Conservation (phyloP, 2,797 vertebrate species). For the Typhlichthys subterraneus region DNA sequence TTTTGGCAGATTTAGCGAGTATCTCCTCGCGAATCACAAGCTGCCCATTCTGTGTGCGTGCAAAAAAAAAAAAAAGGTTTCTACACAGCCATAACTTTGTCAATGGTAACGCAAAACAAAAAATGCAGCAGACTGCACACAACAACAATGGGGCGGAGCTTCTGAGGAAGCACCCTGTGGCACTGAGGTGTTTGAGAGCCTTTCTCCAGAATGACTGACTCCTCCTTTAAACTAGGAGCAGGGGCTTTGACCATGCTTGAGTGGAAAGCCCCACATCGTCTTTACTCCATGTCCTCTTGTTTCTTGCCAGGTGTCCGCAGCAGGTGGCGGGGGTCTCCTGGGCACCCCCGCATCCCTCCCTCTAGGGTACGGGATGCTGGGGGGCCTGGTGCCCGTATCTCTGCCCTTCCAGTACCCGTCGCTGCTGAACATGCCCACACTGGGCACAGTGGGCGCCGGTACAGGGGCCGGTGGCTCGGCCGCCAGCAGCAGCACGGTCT, state of each 20-base stretch:
- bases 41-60: neutral
- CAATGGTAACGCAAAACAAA: too few relatives aligned
- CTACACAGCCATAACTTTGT: too few relatives aligned
- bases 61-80: neutral
- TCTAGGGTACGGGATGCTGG: constrained; percentile 92
- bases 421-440: constrained; percentile 83
- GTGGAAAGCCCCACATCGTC: too few relatives aligned
- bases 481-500: constrained; percentile 88
- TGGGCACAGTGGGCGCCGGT: constrained; percentile 67
- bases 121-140: too few relatives aligned
- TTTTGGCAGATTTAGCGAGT: too few relatives aligned
- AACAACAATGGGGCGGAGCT: too few relatives aligned
- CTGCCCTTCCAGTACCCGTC: constrained; percentile 95
- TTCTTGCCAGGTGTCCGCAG: constrained; percentile 77
- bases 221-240: too few relatives aligned
- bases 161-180: too few relatives aligned
- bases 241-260: too few relatives aligned
- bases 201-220: too few relatives aligned
- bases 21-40: too few relatives aligned
- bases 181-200: too few relatives aligned
- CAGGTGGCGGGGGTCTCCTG: constrained; percentile 83
- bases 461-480: constrained; percentile 81
- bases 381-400: constrained; percentile 93
- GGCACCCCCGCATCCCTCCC: constrained; percentile 84
- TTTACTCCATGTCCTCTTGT: neutral